Conservation (phyloP, 2,797 vertebrate species). For the Tapirus indicus region DNA sequence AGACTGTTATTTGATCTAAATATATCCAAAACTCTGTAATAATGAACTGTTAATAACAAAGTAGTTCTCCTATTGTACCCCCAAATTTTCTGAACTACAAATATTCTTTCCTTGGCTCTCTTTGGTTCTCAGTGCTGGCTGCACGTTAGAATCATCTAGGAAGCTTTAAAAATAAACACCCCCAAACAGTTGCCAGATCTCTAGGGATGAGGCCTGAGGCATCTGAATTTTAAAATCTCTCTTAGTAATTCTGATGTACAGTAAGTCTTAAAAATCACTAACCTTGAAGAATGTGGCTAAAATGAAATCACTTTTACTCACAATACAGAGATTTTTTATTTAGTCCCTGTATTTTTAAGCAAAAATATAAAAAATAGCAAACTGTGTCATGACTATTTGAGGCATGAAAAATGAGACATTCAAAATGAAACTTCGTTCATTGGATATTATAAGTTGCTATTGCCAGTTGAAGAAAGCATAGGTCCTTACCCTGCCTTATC, state of each 20-base stretch:
- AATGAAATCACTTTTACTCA: conserved; percentile 46
- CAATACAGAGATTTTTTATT: conserved; percentile 33
- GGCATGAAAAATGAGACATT: conserved; percentile 53
- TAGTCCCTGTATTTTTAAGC: conserved; percentile 52
- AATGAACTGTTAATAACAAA: conserved; percentile 24
- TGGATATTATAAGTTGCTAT: conserved; percentile 32
- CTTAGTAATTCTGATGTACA: conserved; percentile 44
- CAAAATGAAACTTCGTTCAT: conserved; percentile 45
- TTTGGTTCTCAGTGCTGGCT: conserved; percentile 46
- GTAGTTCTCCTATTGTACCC: conserved; percentile 26
- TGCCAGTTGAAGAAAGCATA: conserved; percentile 52
- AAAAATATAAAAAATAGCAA: conserved; percentile 30
- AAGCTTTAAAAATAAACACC: conserved; percentile 58
- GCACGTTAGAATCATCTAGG: not conserved
- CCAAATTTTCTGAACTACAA: not conserved
- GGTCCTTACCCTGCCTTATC: not conserved
- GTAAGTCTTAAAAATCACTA: conserved; percentile 54
- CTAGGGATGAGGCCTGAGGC: not conserved
- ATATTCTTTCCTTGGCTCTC: conserved; percentile 6
- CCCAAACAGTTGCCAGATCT: not conserved
- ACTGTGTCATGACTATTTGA: conserved; percentile 18
- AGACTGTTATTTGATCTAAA: conserved; percentile 42
- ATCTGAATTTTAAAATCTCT: conserved; percentile 32
- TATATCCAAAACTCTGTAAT: conserved; percentile 45
- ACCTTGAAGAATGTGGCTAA: conserved; percentile 59